Evolutionary conservation across 1,140 invertebrate genomes (phyloP).

Genomic region (Araneus ventricosus): DNA sequence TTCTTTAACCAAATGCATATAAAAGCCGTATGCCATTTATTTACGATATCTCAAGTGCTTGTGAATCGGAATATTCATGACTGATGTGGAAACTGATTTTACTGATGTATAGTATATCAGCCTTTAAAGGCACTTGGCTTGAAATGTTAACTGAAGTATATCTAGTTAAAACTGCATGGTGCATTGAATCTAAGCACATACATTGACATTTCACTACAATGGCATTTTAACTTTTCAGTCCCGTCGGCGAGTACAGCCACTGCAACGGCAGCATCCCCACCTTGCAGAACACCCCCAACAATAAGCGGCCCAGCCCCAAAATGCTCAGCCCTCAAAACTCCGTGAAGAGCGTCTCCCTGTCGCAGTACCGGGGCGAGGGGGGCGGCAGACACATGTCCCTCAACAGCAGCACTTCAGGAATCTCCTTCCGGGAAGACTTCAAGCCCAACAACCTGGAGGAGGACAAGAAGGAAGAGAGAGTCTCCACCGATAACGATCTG

Average conservation of each 20-base stretch:
- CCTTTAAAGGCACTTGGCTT: no score
- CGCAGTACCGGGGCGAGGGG: not conserved
- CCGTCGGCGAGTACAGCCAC: conserved; percentile 84
- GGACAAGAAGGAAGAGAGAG: not conserved
- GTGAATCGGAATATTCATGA: no score
- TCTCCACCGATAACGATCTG: not conserved
- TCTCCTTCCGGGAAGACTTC: conserved; percentile 79
- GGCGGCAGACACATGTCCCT: conserved; percentile 42
- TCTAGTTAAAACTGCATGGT: no score
- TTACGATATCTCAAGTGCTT: no score
- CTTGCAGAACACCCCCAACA: conserved; percentile 83
- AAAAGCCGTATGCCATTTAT: no score
- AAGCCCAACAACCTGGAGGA: conserved; percentile 80
- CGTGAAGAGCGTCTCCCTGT: conserved; percentile 80
- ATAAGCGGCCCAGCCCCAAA: conserved; percentile 79
- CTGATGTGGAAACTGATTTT: no score
- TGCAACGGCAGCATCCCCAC: conserved; percentile 86
- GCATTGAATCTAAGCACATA: not conserved
- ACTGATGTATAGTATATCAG: no score
- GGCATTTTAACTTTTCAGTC: conserved; percentile 76
- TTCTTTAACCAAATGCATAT: no score
- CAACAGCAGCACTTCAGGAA: conserved; percentile 77
- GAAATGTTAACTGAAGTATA: no score
- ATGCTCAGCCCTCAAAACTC: conserved; percentile 87
- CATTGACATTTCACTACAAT: not conserved